Percentiles rank a stretch among this genome's conserved stretches.
Conservation (phyloP, 2,113 vertebrate species). For the Paraplagusia blochii region DNA sequence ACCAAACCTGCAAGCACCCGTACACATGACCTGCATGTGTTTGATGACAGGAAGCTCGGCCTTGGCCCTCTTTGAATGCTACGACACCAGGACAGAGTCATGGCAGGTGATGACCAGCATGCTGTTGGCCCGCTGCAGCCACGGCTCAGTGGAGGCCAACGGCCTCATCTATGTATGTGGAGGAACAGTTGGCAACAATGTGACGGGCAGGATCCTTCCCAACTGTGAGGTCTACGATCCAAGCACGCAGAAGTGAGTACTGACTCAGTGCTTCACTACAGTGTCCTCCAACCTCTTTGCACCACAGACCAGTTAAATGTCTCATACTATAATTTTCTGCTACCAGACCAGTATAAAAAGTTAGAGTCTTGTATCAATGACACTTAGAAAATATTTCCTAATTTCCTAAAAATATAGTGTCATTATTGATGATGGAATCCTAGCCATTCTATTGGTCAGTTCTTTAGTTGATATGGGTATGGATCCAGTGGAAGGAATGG, state of each 20-base stretch:
- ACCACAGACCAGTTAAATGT: too few relatives aligned
- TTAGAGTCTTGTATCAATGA: too few relatives aligned
- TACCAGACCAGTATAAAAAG: too few relatives aligned
- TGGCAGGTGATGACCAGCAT: constrained; percentile 96
- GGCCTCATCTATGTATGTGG: constrained; percentile 96
- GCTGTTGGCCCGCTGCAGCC: constrained; percentile 93
- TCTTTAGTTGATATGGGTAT: too few relatives aligned
- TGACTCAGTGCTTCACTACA: not conserved
- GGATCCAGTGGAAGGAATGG: too few relatives aligned
- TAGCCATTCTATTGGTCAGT: too few relatives aligned
- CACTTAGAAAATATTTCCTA: too few relatives aligned
- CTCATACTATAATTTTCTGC: too few relatives aligned
- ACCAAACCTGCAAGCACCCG: not conserved
- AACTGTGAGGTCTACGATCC: constrained; percentile 97
- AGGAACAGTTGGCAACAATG: constrained; percentile 93
- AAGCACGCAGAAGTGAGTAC: constrained; percentile 85
- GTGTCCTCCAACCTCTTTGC: too few relatives aligned
- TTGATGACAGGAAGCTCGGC: constrained; percentile 86
- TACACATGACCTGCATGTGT: not conserved
- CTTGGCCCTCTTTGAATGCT: constrained; percentile 94
- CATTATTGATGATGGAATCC: too few relatives aligned
- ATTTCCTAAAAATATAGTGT: too few relatives aligned
- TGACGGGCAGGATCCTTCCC: constrained; percentile 90
- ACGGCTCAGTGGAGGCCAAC: constrained; percentile 91
- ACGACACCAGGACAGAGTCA: constrained; percentile 92